A percentile compares a stretch with the other conserved stretches of the same genome.
phyloP scores from a whole-genome alignment of 1,140 invertebrate genomes.

The Megathymus violae region DNA sequence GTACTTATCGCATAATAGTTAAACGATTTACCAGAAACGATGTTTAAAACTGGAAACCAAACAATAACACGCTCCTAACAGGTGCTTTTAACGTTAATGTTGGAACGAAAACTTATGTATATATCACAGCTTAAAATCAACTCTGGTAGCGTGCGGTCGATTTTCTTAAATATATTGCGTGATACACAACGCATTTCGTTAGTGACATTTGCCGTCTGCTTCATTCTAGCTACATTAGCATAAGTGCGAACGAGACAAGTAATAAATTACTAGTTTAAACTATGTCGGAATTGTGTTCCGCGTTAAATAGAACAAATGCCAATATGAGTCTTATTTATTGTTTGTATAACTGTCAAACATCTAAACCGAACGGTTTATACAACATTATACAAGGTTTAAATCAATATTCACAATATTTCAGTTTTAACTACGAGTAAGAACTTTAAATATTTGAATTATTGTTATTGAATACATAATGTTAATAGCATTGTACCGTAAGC shows the following conservation, averaged over 20 bases:
- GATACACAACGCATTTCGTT: constrained; percentile 17
- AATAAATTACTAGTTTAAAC: constrained; percentile 5
- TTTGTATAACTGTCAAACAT: constrained; percentile 12
- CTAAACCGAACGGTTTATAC: constrained; percentile 13
- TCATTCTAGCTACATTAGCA: neutral
- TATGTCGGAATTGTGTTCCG: constrained; percentile 17
- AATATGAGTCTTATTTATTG: constrained; percentile 28
- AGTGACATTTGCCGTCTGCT: constrained; percentile 1
- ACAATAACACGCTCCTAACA: too few relatives aligned
- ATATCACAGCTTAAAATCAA: constrained; percentile 22
- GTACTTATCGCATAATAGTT: too few relatives aligned
- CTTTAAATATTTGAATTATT: neutral
- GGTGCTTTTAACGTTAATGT: too few relatives aligned
- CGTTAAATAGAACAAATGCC: constrained; percentile 27
- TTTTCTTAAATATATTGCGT: constrained; percentile 21
- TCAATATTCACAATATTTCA: constrained; percentile 10
- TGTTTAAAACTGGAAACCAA: too few relatives aligned
- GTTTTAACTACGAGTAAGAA: neutral
- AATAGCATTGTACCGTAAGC: too few relatives aligned
- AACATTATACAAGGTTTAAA: constrained; percentile 3
- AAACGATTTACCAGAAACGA: too few relatives aligned
- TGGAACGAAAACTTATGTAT: constrained; percentile 9
- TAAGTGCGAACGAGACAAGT: constrained; percentile 12
- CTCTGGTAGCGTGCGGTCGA: neutral
- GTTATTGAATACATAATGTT: too few relatives aligned